Conservation (phyloP, 2,113 vertebrate species). For the Stegostoma tigrinum region DNA sequence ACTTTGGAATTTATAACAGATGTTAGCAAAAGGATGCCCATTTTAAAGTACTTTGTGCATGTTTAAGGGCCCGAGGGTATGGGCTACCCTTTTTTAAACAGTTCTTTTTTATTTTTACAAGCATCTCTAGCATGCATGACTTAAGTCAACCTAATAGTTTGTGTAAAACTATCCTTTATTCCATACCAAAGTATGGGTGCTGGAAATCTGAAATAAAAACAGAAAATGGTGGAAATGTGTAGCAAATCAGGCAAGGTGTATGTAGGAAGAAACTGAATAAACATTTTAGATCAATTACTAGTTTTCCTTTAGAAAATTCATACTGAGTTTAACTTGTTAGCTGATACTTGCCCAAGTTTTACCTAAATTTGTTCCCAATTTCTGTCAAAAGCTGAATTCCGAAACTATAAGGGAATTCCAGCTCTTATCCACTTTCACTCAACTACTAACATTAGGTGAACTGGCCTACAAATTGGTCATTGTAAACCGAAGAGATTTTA, state of each 20-base stretch:
- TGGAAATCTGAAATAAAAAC: neutral
- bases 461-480: no score
- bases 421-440: no score
- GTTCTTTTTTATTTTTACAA: neutral
- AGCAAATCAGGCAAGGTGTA: neutral
- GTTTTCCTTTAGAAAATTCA: neutral
- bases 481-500: neutral
- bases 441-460: no score
- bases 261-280: neutral
- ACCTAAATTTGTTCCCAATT: neutral
- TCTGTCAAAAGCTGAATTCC: neutral
- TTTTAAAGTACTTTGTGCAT: neutral
- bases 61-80: no score
- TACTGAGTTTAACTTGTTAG: neutral
- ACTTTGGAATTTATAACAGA: neutral
- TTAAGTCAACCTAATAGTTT: neutral
- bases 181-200: neutral
- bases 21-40: neutral
- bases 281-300: neutral
- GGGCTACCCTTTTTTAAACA: neutral
- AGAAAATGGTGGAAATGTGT: neutral
- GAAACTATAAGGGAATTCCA: no score
- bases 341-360: neutral
- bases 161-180: neutral
- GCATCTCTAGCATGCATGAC: neutral